Conservation (phyloP, 2,888 invertebrate genomes). For the Melanostoma scalare region DNA sequence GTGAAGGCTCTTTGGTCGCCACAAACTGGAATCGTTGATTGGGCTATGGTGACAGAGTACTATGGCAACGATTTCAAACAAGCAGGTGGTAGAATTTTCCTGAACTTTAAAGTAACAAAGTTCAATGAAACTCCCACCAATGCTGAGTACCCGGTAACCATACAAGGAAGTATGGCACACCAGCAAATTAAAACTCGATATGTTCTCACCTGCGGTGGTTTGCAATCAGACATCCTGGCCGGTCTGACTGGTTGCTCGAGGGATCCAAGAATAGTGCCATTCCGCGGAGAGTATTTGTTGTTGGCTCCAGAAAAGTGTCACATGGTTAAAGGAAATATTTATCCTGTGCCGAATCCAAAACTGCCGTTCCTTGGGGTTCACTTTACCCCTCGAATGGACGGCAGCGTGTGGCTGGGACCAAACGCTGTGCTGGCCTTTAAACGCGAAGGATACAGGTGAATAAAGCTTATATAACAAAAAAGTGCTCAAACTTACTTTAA, state of each 20-base stretch:
- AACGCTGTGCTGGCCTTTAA: conserved; percentile 98
- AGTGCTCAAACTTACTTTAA: conserved; percentile 5
- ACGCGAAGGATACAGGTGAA: conserved; percentile 96
- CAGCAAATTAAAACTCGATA: conserved; percentile 86
- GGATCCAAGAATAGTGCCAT: conserved; percentile 93
- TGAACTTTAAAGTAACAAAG: conserved; percentile 89
- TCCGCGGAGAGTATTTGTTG: conserved; percentile 97
- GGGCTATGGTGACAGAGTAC: conserved; percentile 90
- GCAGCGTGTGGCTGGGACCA: conserved; percentile 97
- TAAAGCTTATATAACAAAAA: conserved; percentile 28
- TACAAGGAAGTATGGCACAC: conserved; percentile 82
- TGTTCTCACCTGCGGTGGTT: conserved; percentile 96
- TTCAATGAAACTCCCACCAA: conserved; percentile 85
- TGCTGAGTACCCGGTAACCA: conserved; percentile 85
- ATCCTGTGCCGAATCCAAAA: conserved; percentile 98
- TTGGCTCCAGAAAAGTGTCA: conserved; percentile 89
- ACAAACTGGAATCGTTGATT: conserved; percentile 98
- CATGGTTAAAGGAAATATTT: conserved; percentile 95
- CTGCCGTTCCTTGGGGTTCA: conserved; percentile 99
- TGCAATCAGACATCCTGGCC: conserved; percentile 96
- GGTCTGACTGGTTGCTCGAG: conserved; percentile 91
- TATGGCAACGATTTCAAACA: conserved; percentile 92
- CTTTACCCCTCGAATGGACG: conserved; percentile 97
- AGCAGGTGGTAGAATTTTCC: conserved; percentile 88
- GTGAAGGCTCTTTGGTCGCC: conserved; percentile 97